Evolutionary conservation across 2,113 vertebrate genomes (phyloP).

Genomic region (Rattus rattus): DNA sequence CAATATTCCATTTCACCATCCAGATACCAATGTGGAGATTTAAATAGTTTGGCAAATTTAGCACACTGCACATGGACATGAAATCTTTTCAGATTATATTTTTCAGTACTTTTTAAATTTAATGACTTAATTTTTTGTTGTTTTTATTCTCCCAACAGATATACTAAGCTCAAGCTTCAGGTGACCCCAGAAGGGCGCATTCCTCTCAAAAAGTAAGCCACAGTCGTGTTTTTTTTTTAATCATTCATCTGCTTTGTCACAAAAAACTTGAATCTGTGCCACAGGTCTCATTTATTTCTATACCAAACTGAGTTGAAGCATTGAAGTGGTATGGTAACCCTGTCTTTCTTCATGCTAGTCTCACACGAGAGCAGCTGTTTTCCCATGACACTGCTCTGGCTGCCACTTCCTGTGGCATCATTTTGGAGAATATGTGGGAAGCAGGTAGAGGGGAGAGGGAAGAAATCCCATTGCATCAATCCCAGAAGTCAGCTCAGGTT

Average conservation of each 20-base stretch:
- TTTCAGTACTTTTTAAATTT: background rate
- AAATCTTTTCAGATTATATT: background rate
- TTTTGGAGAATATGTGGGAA: slow-evolving; percentile 24
- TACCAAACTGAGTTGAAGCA: background rate
- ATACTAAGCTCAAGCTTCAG: slow-evolving; percentile 95
- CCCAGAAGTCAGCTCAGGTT: background rate
- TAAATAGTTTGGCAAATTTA: background rate
- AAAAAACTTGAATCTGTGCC: background rate
- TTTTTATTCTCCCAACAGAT: slow-evolving; percentile 86
- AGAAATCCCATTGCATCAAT: background rate
- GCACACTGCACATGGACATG: background rate
- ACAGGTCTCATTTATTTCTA: background rate
- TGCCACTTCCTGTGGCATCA: background rate
- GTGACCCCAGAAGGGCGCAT: slow-evolving; percentile 96
- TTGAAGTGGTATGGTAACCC: background rate
- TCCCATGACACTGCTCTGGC: background rate
- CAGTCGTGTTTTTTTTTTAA: background rate
- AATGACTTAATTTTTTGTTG: slow-evolving; percentile 61
- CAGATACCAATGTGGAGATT: background rate
- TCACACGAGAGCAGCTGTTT: background rate
- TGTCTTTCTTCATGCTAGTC: background rate
- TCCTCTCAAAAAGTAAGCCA: slow-evolving; percentile 97
- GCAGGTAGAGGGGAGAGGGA: no score
- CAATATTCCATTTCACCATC: background rate
- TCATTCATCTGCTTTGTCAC: slow-evolving; percentile 1